Percentiles rank a stretch among this genome's conserved stretches.
These are phyloP conservation scores for Nyctibius grandis DNA, from an alignment of 2,797 vertebrate genomes.

Conservation along the genomic window DNA sequence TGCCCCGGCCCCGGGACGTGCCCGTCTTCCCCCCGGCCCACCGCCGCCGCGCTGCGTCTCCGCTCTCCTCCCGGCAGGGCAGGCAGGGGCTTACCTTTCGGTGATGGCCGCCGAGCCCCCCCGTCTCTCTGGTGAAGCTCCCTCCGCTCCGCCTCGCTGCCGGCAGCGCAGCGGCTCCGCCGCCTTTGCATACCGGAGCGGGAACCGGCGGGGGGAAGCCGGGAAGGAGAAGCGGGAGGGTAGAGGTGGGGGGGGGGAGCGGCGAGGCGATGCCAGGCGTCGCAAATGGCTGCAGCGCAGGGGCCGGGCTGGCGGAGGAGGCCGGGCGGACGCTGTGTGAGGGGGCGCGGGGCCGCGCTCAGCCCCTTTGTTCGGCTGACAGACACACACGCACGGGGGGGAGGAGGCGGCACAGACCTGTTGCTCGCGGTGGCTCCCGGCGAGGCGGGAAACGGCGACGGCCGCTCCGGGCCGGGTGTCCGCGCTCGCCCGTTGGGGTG, in stretches of 20 bases:
- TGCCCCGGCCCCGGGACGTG: no score
- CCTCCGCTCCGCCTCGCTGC: neutral
- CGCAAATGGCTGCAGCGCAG: conserved; percentile 6
- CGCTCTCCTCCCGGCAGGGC: no score
- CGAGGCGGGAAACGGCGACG: neutral
- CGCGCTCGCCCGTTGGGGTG: neutral
- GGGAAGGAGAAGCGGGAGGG: neutral
- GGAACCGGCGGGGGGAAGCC: neutral
- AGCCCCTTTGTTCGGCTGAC: conserved; percentile 19
- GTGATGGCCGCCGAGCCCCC: neutral
- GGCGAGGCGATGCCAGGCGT: neutral
- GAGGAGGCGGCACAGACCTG: neutral
- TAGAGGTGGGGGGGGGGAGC: neutral
- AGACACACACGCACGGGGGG: neutral
- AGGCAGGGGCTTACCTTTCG: neutral
- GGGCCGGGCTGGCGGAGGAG: neutral
- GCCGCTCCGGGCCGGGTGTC: neutral
- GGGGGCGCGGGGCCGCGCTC: neutral
- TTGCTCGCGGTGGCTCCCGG: neutral
- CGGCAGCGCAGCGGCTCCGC: neutral
- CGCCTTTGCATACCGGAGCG: neutral
- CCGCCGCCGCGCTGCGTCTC: no score
- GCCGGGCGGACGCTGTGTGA: neutral
- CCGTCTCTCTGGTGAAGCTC: neutral
- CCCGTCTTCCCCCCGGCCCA: no score